phyloP scores from a whole-genome alignment of 2,113 vertebrate species.

The Silurus meridionalis region DNA sequence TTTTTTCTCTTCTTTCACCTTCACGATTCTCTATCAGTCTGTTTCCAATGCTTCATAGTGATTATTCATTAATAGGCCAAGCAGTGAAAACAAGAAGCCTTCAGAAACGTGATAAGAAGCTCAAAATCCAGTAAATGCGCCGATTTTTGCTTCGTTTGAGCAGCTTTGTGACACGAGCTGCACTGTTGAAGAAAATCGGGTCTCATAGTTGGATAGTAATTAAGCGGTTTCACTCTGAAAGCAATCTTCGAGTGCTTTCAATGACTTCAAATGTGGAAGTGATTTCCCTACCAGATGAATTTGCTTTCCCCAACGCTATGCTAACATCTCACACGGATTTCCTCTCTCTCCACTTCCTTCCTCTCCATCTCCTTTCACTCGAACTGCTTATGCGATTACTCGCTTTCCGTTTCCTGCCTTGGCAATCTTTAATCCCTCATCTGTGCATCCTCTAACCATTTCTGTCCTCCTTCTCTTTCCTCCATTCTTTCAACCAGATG shows the following conservation, averaged over 20 bases:
- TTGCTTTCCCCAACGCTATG: background rate
- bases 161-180: background rate
- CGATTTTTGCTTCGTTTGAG: background rate
- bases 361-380: background rate
- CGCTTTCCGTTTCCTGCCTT: constrained; percentile 34
- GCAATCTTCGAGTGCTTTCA: background rate
- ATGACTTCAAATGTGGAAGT: background rate
- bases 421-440: constrained; percentile 15
- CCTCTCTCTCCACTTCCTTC: background rate
- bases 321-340: background rate
- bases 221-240: background rate
- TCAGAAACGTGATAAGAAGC: background rate
- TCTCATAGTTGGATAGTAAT: background rate
- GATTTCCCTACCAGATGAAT: background rate
- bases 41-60: background rate
- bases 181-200: background rate
- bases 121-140: background rate
- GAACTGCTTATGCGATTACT: background rate
- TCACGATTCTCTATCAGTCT: background rate
- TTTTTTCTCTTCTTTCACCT: background rate
- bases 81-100: background rate
- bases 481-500: constrained; percentile 76
- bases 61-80: background rate
- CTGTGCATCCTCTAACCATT: background rate
- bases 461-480: constrained; percentile 51